A percentile compares a stretch with the other conserved stretches of the same genome.
phyloP scores from a whole-genome alignment of 2,888 invertebrate genomes.

The Tinea trinotella region DNA sequence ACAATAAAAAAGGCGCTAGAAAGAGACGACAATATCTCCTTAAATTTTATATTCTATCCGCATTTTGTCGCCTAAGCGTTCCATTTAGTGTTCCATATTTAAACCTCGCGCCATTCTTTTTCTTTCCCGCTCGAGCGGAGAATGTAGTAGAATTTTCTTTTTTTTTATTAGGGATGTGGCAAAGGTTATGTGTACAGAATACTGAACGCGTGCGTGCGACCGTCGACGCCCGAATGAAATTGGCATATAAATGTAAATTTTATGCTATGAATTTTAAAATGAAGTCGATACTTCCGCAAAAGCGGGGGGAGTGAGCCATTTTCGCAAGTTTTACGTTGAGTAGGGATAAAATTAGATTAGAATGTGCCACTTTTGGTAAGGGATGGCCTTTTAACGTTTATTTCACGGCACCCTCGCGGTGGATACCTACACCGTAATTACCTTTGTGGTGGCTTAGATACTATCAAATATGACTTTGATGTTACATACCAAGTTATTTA shows the following conservation, averaged over 20 bases:
- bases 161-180: slow-evolving; percentile 45
- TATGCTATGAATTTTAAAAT: slow-evolving; percentile 73
- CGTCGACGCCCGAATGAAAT: slow-evolving; percentile 68
- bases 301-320: slow-evolving; percentile 44
- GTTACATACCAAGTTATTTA: background rate
- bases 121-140: slow-evolving; percentile 53
- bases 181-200: slow-evolving; percentile 56
- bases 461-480: slow-evolving; percentile 4
- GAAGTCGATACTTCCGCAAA: slow-evolving; percentile 67
- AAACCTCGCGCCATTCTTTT: slow-evolving; percentile 60
- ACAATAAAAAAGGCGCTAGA: slow-evolving; percentile 32
- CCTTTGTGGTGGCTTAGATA: slow-evolving; percentile 11
- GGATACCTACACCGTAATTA: background rate
- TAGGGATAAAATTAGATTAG: slow-evolving; percentile 65
- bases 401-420: slow-evolving; percentile 15
- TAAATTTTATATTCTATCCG: slow-evolving; percentile 72
- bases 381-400: slow-evolving; percentile 49
- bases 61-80: slow-evolving; percentile 73
- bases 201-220: slow-evolving; percentile 56
- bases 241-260: slow-evolving; percentile 74
- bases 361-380: slow-evolving; percentile 52
- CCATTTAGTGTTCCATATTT: slow-evolving; percentile 73
- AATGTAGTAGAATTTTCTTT: slow-evolving; percentile 41
- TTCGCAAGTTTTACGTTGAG: slow-evolving; percentile 49
- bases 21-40: slow-evolving; percentile 48